Evolutionary conservation across 2,888 invertebrate species (phyloP), one percentile per base, ranked within the genome.

Genomic region (Trachelus tabidus): DNA sequence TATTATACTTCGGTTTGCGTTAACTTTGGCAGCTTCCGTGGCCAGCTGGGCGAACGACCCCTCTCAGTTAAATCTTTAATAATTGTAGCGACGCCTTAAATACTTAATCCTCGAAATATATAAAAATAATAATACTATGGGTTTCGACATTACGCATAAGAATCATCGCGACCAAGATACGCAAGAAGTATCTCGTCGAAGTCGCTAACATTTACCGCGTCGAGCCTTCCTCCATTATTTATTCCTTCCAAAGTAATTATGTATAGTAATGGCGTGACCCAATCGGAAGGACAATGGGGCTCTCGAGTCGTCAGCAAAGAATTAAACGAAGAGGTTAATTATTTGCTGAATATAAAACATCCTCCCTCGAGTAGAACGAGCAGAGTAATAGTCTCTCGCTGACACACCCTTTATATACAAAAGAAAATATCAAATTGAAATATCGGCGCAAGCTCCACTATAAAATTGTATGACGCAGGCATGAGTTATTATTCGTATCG

Each of bases 61-160:
- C 71, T 73, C 40, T 37, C 33, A 12, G 34, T 35, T 35, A 40
- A 40, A 40, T 40, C 40, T 40, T 40, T 40, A 23, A 40, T 40
- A 40, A 69, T 69, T 6, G 71, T 76, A 82, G 81, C 81, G 81
- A 80, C 77, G 76, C 68, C 79, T 85, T 82, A 80, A 85, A 85
- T 84, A 83, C 80, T 81, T 84, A 81, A 82, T 79, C 83, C 81
- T 82, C 78, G 82, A 82, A 82, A 87, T 82, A 84, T 88, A 86
- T 87, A 88, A 87, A 89, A 88, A 85, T 88, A 88, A 88, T 87
- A 89, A 88, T 88, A 88, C 88, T 88, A 87, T 86, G 81, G 83
- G 85, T 86, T 83, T 80, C 33, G 71, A 31, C 4, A 12, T 69
- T 69, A 31, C 33, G 33, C 71, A 30, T 11, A 69, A 69, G 30